Evolutionary conservation across 64 coral and sea anemone genomes (phyloP).

Genomic region (Pocillopora verrucosa): DNA sequence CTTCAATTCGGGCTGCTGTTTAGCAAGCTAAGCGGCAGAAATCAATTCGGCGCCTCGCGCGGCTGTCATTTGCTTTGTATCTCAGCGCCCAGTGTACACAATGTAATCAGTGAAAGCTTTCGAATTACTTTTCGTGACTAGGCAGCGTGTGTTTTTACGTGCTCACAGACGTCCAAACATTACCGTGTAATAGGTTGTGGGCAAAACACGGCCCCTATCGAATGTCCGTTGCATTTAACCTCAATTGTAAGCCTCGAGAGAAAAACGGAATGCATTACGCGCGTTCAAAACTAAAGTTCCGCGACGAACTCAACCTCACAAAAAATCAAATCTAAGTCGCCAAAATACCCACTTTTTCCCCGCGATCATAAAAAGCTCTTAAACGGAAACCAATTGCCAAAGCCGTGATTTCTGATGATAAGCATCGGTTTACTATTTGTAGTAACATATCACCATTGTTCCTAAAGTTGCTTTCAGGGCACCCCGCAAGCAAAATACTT

Average conservation of each 20-base stretch:
- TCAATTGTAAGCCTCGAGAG: constrained; percentile 36
- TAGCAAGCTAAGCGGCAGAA: constrained; percentile 21
- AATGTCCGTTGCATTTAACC: constrained; percentile 53
- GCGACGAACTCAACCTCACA: neutral
- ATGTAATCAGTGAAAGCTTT: constrained; percentile 58
- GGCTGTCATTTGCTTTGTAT: constrained; percentile 6
- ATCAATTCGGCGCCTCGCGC: constrained; percentile 6
- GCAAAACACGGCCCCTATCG: constrained; percentile 60
- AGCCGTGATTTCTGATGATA: constrained; percentile 63
- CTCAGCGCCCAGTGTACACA: constrained; percentile 19
- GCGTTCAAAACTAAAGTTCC: neutral
- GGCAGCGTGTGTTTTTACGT: constrained; percentile 47
- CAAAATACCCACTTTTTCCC: neutral
- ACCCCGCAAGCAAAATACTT: constrained; percentile 54
- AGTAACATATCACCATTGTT: constrained; percentile 89
- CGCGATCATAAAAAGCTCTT: constrained; percentile 35
- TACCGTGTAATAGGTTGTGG: constrained; percentile 61
- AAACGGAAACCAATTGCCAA: constrained; percentile 63
- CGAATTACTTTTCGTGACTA: constrained; percentile 79
- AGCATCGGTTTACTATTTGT: constrained; percentile 79
- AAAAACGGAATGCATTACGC: constrained; percentile 39
- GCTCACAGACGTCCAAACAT: constrained; percentile 72
- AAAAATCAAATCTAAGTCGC: constrained; percentile 18
- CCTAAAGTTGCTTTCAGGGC: constrained; percentile 54
- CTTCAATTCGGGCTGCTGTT: constrained; percentile 2